Evolutionary conservation across 2,797 vertebrate species (phyloP).

Genomic region (Pachyuromys duprasi): DNA sequence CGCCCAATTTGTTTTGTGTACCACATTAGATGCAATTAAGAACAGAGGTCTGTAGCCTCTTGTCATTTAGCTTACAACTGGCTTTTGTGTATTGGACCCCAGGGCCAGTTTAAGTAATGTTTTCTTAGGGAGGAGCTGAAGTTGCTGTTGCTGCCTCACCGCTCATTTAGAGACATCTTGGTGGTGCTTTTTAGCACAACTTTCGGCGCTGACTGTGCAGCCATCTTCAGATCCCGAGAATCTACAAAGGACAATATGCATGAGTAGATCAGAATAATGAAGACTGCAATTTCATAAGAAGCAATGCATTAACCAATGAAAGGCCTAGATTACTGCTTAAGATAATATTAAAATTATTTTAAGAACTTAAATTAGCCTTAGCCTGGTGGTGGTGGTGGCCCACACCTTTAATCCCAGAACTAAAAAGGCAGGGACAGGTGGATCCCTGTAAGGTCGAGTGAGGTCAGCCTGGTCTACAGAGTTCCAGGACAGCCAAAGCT

Average conservation of each 20-base stretch:
- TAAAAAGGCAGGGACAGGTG: neutral
- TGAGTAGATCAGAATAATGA: neutral
- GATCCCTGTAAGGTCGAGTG: neutral
- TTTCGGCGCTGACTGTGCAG: conserved; percentile 96
- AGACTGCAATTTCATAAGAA: neutral
- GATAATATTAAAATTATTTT: neutral
- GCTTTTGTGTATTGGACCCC: conserved; percentile 82
- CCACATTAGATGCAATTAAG: conserved; percentile 78
- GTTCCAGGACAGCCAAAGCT: neutral
- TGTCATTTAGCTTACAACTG: conserved; percentile 85
- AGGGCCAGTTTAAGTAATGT: conserved; percentile 84
- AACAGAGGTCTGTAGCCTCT: conserved; percentile 83
- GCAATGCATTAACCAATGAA: neutral
- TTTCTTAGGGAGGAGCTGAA: conserved; percentile 89
- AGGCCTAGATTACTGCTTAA: neutral
- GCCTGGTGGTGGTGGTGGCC: neutral
- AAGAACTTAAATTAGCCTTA: neutral
- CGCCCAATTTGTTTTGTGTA: conserved; percentile 84
- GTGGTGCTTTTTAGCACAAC: conserved; percentile 99
- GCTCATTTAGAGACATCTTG: conserved; percentile 99
- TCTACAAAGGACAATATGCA: conserved; percentile 77
- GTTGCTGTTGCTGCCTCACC: conserved; percentile 96
- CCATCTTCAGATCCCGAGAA: conserved; percentile 92
- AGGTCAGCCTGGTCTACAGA: neutral
- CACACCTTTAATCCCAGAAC: too few relatives aligned